Evolutionary conservation across 2,797 vertebrate genomes (phyloP).

Genomic region (Pyrocephalus nanus): DNA sequence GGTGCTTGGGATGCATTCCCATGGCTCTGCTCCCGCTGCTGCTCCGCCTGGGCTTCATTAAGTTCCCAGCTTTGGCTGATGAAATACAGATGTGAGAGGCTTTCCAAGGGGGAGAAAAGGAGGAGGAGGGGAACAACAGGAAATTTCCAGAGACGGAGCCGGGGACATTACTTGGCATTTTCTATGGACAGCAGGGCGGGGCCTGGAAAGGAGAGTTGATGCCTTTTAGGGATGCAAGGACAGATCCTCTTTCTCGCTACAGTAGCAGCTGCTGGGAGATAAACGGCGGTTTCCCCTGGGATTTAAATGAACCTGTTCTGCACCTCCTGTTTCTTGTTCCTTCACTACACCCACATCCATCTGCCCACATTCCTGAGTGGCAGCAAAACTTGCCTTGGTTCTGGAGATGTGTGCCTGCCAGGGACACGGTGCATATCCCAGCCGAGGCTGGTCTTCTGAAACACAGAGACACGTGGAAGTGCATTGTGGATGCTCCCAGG

Average conservation of each 20-base stretch:
- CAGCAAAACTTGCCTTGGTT: background rate
- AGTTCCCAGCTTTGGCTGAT: slow-evolving; percentile 51
- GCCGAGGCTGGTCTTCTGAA: background rate
- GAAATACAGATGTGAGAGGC: slow-evolving; percentile 85
- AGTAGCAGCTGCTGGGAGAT: background rate
- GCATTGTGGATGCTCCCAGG: background rate
- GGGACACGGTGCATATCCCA: background rate
- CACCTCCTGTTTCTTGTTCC: background rate
- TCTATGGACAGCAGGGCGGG: background rate
- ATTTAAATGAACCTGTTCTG: background rate
- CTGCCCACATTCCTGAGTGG: background rate
- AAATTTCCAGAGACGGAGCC: slow-evolving; percentile 83
- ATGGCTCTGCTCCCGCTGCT: background rate
- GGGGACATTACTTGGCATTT: slow-evolving; percentile 15
- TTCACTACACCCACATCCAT: background rate
- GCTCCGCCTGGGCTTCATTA: background rate
- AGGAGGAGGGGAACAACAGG: slow-evolving; percentile 76
- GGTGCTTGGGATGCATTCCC: background rate
- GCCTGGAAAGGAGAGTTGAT: background rate
- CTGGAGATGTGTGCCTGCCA: background rate
- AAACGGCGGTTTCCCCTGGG: background rate
- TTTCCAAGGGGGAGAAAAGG: slow-evolving; percentile 69
- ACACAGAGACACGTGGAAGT: background rate
- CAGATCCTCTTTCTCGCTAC: background rate
- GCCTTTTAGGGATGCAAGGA: background rate